Conservation (phyloP, 2,888 invertebrate genomes). For the Carabus problematicus region DNA sequence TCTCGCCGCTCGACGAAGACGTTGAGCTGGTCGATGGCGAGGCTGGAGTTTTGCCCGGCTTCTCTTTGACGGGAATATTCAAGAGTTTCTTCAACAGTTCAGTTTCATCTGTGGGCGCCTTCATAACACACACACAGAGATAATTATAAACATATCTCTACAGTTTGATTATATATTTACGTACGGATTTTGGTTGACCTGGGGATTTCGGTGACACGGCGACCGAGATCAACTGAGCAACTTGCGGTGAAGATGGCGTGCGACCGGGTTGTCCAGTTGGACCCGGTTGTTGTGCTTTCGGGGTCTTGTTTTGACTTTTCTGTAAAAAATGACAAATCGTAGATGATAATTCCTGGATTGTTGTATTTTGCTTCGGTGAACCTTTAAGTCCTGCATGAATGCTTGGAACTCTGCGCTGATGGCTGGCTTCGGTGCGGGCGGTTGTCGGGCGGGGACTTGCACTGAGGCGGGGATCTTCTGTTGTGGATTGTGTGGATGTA, state of each 20-base stretch:
- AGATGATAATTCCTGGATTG: too few relatives aligned
- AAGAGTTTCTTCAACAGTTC: conserved; percentile 37
- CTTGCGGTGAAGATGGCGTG: neutral
- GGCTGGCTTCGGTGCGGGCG: neutral
- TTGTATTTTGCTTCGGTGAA: too few relatives aligned
- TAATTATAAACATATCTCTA: neutral
- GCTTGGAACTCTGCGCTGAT: conserved; percentile 35
- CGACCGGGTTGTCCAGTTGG: neutral
- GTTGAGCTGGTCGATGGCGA: too few relatives aligned
- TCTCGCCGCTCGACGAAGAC: neutral
- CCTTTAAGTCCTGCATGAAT: conserved; percentile 37
- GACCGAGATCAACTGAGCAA: too few relatives aligned
- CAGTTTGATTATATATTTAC: too few relatives aligned
- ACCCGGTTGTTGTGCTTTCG: too few relatives aligned
- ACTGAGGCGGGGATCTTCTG: conserved; percentile 19
- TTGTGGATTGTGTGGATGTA: conserved; percentile 14
- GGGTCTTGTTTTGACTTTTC: conserved; percentile 29
- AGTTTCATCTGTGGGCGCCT: conserved; percentile 25
- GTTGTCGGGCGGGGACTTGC: conserved; percentile 2
- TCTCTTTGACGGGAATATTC: conserved; percentile 24
- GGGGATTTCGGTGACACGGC: neutral
- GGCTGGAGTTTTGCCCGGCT: neutral
- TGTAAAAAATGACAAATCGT: too few relatives aligned
- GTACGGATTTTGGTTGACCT: neutral
- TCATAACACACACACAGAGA: conserved; percentile 9